These are phyloP conservation scores for Papilio glaucus DNA, from an alignment of 1,140 invertebrate species.

Conservation along the genomic window DNA sequence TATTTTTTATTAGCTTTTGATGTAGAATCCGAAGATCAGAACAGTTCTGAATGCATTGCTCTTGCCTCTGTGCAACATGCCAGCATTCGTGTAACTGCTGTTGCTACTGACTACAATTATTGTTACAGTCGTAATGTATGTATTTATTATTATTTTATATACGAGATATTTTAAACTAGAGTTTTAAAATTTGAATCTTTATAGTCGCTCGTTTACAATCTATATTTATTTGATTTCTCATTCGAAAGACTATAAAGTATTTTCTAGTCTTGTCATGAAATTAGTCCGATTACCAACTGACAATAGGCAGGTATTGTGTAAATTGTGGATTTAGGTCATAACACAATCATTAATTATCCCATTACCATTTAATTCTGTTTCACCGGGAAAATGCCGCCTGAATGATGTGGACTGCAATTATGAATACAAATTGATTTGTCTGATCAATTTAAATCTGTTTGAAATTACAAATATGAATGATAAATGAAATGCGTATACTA, in stretches of 20 bases:
- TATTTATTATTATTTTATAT: no score
- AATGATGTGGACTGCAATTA: conserved; percentile 18
- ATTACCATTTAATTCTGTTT: conserved; percentile 11
- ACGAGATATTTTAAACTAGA: no score
- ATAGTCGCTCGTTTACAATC: no score
- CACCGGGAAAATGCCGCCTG: background rate
- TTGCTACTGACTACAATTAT: background rate
- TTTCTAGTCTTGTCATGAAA: background rate
- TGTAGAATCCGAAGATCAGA: no score
- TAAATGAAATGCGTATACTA: background rate
- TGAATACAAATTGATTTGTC: conserved; percentile 1
- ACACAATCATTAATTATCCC: background rate
- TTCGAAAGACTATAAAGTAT: no score
- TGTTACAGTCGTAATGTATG: no score
- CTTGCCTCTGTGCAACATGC: no score
- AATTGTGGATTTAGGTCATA: conserved; percentile 9
- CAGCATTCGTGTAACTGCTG: no score
- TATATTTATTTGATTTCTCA: no score
- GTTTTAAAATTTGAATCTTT: no score
- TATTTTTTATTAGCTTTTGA: no score
- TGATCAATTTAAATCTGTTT: conserved; percentile 6
- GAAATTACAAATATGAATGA: background rate
- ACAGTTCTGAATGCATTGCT: no score
- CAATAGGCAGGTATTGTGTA: background rate
- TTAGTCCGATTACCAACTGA: background rate